These are phyloP conservation scores for Spizaetus ornatus DNA, from an alignment of 2,113 vertebrate genomes.

Conservation along the genomic window DNA sequence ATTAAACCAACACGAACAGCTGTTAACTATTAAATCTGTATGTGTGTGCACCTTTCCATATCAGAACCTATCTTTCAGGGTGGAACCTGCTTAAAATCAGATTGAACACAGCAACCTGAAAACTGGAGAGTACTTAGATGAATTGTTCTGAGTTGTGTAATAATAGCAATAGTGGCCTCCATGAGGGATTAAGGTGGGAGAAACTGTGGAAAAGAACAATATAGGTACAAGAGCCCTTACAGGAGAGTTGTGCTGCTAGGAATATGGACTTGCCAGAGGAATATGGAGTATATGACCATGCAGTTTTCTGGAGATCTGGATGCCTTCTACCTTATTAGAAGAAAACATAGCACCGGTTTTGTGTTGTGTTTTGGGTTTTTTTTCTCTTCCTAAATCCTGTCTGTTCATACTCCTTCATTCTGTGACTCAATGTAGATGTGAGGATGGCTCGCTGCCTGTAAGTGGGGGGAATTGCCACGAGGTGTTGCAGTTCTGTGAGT, in stretches of 20 bases:
- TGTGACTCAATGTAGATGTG: not conserved
- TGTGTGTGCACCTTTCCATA: not conserved
- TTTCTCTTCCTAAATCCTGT: not conserved
- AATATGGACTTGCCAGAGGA: not conserved
- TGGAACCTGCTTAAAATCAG: not conserved
- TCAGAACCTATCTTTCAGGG: not conserved
- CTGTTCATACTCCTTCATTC: not conserved
- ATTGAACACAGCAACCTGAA: not conserved
- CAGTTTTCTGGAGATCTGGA: not conserved
- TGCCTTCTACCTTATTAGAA: not conserved
- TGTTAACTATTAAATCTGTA: not conserved
- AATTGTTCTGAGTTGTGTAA: not conserved
- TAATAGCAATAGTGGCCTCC: not conserved
- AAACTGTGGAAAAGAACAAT: not conserved
- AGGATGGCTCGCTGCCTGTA: accelerated
- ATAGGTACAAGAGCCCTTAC: not conserved
- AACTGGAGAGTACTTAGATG: not conserved
- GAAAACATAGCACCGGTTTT: not conserved
- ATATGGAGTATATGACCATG: not conserved
- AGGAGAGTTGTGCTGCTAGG: not conserved
- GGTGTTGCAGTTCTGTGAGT: not conserved
- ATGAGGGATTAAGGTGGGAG: not conserved
- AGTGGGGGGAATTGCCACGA: not conserved
- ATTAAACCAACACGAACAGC: not conserved
- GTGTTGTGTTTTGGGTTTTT: not conserved